Evolutionary conservation across 2,797 vertebrate genomes (phyloP).

Genomic region (Gymnocypris eckloni): DNA sequence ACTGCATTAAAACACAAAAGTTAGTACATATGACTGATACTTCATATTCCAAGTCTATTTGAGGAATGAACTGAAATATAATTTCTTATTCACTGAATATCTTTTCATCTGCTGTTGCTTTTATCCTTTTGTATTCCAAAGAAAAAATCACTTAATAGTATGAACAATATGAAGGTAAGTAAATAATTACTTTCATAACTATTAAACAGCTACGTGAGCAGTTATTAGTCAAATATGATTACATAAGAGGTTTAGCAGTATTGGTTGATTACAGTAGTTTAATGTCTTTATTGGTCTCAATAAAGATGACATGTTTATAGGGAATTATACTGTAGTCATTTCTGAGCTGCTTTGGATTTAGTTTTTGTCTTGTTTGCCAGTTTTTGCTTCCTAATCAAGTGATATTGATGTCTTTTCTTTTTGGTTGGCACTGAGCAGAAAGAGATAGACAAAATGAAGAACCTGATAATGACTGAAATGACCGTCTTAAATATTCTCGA

Average conservation of each 20-base stretch:
- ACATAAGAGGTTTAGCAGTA: too few species aligned
- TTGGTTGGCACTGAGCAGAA: constrained; percentile 60
- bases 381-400: neutral
- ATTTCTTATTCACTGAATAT: neutral
- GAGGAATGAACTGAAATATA: neutral
- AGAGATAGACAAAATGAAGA: constrained; percentile 66
- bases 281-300: too few species aligned
- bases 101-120: neutral
- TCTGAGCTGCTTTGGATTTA: neutral
- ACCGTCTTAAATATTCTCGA: constrained; percentile 65
- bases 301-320: neutral
- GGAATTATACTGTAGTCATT: neutral
- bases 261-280: neutral
- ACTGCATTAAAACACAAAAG: neutral
- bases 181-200: too few species aligned
- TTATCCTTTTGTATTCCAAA: neutral
- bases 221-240: too few species aligned
- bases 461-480: constrained; percentile 64
- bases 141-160: neutral
- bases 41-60: neutral
- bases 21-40: neutral
- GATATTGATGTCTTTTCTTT: constrained; percentile 4
- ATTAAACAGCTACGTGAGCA: too few species aligned
- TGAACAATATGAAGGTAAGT: too few species aligned
- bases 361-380: neutral